These are phyloP conservation scores for Volucella bombylans DNA, from an alignment of 2,888 invertebrate genomes.

Conservation along the genomic window DNA sequence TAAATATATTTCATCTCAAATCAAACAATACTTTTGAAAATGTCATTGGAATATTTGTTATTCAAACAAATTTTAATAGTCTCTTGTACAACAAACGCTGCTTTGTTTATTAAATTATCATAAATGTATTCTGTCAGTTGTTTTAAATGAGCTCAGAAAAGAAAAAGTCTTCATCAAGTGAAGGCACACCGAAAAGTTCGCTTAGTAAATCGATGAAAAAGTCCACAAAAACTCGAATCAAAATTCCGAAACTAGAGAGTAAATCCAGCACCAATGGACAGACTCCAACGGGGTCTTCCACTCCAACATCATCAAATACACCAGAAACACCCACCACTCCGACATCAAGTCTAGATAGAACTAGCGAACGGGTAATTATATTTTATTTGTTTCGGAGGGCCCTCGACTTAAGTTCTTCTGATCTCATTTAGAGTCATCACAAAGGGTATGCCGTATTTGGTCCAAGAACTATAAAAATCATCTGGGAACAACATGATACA, in stretches of 20 bases:
- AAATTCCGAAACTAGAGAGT: constrained; percentile 76
- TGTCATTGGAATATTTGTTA: constrained; percentile 37
- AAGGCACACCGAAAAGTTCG: constrained; percentile 77
- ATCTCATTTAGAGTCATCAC: constrained; percentile 76
- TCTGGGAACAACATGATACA: constrained; percentile 82
- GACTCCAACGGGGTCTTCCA: constrained; percentile 55
- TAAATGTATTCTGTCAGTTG: constrained; percentile 10
- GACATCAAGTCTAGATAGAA: constrained; percentile 75
- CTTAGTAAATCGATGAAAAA: constrained; percentile 79
- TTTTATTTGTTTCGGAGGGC: neutral
- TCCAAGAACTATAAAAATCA: constrained; percentile 80
- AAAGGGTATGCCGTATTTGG: constrained; percentile 80
- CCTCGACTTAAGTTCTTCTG: neutral
- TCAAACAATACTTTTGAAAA: constrained; percentile 25
- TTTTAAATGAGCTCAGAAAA: constrained; percentile 61
- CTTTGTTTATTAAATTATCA: constrained; percentile 34
- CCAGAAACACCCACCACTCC: constrained; percentile 76
- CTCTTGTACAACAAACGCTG: neutral
- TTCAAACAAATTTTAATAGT: neutral
- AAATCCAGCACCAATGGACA: constrained; percentile 67
- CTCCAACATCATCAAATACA: constrained; percentile 41
- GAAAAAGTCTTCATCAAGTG: constrained; percentile 61
- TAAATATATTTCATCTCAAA: constrained; percentile 3
- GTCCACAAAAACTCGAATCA: constrained; percentile 79
- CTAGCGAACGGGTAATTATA: constrained; percentile 70